Percentiles rank a stretch among this genome's conserved stretches.
Evolutionary conservation across 2,797 vertebrate genomes (phyloP).

Genomic region (Bovichtus diacanthus): DNA sequence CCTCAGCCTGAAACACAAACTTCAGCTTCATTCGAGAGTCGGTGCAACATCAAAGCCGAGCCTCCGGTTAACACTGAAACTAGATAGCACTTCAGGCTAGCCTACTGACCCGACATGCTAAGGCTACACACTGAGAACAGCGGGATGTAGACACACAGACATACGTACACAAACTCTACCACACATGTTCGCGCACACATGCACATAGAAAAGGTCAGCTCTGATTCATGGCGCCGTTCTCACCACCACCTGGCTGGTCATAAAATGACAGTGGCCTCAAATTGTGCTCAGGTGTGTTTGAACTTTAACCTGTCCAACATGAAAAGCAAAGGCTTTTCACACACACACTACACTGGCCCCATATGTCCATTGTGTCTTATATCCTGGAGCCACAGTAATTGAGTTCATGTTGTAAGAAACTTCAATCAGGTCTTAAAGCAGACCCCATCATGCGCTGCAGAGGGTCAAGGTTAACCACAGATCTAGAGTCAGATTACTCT

Average conservation of each 20-base stretch:
- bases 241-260: conserved; percentile 52
- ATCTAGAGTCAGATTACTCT: conserved; percentile 69
- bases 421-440: conserved; percentile 53
- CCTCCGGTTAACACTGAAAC: conserved; percentile 71
- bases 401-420: conserved; percentile 33
- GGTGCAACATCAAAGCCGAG: conserved; percentile 72
- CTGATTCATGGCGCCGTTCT: conserved; percentile 49
- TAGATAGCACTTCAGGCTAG: conserved; percentile 67
- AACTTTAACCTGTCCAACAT: conserved; percentile 58
- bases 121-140: conserved; percentile 53
- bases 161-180: conserved; percentile 31
- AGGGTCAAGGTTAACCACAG: conserved; percentile 61
- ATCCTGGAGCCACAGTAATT: conserved; percentile 30
- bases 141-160: conserved; percentile 32
- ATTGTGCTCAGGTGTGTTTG: conserved; percentile 65
- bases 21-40: conserved; percentile 23
- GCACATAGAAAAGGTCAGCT: conserved; percentile 36
- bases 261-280: conserved; percentile 46
- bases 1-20: conserved; percentile 69
- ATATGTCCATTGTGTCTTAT: conserved; percentile 19
- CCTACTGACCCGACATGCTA: conserved; percentile 54
- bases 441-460: conserved; percentile 29
- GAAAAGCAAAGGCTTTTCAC: conserved; percentile 41
- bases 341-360: conserved; percentile 21
- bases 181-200: conserved; percentile 22